These are phyloP conservation scores for Eleginops maclovinus DNA, from an alignment of 2,113 vertebrate genomes.

Conservation along the genomic window DNA sequence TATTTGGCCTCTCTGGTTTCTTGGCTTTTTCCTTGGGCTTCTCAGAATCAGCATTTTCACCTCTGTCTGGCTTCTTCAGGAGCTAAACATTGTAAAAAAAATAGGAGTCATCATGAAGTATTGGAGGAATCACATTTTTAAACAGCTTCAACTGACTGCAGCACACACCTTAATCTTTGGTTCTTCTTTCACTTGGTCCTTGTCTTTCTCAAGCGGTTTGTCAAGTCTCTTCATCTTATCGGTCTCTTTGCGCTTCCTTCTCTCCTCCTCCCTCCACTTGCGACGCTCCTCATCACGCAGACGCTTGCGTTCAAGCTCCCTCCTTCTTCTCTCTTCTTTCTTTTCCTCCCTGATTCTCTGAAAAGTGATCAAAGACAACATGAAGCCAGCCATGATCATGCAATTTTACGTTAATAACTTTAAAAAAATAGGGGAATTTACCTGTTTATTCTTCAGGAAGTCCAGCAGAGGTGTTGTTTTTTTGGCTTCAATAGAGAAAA, in stretches of 20 bases:
- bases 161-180: constrained; percentile 95
- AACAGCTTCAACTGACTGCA: not conserved
- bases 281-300: constrained; percentile 96
- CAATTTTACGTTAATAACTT: not conserved
- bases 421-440: constrained; percentile 68
- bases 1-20: constrained; percentile 89
- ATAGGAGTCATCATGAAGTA: not conserved
- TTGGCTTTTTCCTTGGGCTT: constrained; percentile 92
- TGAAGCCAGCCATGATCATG: not conserved
- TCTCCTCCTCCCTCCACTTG: constrained; percentile 97
- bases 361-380: constrained; percentile 4
- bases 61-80: constrained; percentile 94
- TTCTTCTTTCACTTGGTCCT: constrained; percentile 93
- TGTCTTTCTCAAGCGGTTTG: constrained; percentile 90
- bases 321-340: constrained; percentile 93
- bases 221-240: constrained; percentile 93
- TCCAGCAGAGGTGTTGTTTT: constrained; percentile 97
- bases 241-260: constrained; percentile 94
- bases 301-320: constrained; percentile 96
- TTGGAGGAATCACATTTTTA: not conserved
- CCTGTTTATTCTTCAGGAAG: constrained; percentile 99
- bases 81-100: constrained; percentile 85
- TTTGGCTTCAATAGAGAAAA: constrained; percentile 86
- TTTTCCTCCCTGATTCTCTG: constrained; percentile 97
- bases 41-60: constrained; percentile 89